These are phyloP conservation scores for Globodera ellingtonae DNA, from an alignment of 1,140 invertebrate species.

Conservation along the genomic window DNA sequence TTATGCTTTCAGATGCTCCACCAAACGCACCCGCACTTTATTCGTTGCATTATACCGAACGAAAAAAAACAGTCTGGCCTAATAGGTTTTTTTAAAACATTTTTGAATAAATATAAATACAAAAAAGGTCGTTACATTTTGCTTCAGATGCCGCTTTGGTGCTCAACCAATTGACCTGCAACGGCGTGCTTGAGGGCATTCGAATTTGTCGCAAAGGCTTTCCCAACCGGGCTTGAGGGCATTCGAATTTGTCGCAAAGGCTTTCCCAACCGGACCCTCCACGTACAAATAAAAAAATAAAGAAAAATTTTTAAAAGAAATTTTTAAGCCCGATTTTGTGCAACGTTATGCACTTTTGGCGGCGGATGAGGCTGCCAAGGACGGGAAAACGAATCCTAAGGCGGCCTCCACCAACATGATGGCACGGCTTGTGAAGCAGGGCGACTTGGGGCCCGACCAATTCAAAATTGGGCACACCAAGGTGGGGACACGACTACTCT, in stretches of 20 bases:
- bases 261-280: slow-evolving; percentile 98
- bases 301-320: slow-evolving; percentile 67
- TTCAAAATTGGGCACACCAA: slow-evolving; percentile 63
- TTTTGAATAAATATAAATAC: background rate
- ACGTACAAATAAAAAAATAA: slow-evolving; percentile 91
- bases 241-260: slow-evolving; percentile 99
- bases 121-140: background rate
- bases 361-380: slow-evolving; percentile 55
- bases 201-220: slow-evolving; percentile 99
- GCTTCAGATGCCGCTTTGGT: slow-evolving; percentile 50
- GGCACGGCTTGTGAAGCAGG: slow-evolving; percentile 70
- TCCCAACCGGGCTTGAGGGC: slow-evolving; percentile 98
- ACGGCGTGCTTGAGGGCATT: slow-evolving; percentile 96
- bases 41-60: slow-evolving; percentile 99
- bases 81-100: slow-evolving; percentile 16
- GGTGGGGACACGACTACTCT: slow-evolving; percentile 68
- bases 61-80: slow-evolving; percentile 85
- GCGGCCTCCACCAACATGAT: slow-evolving; percentile 51
- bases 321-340: slow-evolving; percentile 29
- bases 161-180: slow-evolving; percentile 80
- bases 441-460: slow-evolving; percentile 48
- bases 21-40: slow-evolving; percentile 92
- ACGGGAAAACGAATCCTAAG: slow-evolving; percentile 54
- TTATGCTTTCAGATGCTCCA: slow-evolving; percentile 70
- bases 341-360: slow-evolving; percentile 75